Evolutionary conservation across 2,113 vertebrate genomes (phyloP).

Genomic region (Pseudolaguvia tuberculata): DNA sequence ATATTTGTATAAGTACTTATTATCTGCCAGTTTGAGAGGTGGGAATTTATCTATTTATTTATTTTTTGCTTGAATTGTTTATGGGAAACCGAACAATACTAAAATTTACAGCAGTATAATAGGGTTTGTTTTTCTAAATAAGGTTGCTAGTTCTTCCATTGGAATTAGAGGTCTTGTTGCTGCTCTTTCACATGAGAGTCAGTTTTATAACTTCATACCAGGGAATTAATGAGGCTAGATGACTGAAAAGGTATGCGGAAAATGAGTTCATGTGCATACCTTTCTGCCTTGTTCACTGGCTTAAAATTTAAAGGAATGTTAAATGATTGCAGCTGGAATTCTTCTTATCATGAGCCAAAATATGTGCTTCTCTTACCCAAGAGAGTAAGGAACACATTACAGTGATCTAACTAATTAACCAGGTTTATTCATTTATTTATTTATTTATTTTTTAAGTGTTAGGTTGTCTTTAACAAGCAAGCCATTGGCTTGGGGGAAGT

Average conservation of each 20-base stretch:
- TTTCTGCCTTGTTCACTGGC: slow-evolving; percentile 49
- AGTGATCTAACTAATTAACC: too few species aligned
- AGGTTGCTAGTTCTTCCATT: background rate
- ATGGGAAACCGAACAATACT: too few species aligned
- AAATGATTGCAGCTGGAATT: slow-evolving; percentile 66
- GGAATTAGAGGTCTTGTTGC: background rate
- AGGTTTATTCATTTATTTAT: too few species aligned
- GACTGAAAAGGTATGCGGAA: slow-evolving; percentile 51
- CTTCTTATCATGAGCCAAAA: slow-evolving; percentile 48
- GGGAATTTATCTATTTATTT: too few species aligned
- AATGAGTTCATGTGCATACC: slow-evolving; percentile 55
- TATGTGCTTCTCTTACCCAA: slow-evolving; percentile 10
- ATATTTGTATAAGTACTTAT: too few species aligned
- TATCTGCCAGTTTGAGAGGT: too few species aligned
- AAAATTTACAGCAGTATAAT: background rate
- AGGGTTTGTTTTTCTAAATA: background rate
- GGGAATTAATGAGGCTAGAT: slow-evolving; percentile 48
- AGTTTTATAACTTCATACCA: slow-evolving; percentile 17
- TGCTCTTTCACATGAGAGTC: background rate
- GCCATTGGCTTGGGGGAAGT: too few species aligned
- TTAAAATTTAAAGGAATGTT: slow-evolving; percentile 68
- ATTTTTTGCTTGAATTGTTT: too few species aligned
- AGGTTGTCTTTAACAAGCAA: too few species aligned
- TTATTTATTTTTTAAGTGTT: too few species aligned
- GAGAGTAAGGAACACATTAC: too few species aligned